These are phyloP conservation scores for Enteromius treurensis DNA, from an alignment of 2,797 vertebrate species.

Conservation along the genomic window DNA sequence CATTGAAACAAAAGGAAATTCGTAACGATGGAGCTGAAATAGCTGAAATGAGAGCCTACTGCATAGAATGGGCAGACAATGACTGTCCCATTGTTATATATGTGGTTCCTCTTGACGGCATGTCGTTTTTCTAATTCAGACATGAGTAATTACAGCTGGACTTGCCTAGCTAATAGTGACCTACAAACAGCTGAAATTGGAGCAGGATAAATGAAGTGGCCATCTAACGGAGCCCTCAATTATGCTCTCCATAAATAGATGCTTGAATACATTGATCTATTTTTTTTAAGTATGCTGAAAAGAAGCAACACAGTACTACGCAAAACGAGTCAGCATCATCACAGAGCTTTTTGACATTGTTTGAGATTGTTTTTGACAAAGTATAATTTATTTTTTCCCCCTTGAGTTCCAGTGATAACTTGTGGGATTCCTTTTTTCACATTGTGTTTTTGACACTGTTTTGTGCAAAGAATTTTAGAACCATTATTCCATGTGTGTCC, in stretches of 20 bases:
- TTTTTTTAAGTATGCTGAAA: conserved; percentile 6
- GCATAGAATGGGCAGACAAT: not conserved
- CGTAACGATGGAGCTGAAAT: not conserved
- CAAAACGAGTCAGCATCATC: conserved; percentile 9
- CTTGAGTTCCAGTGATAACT: not conserved
- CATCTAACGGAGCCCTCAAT: conserved; percentile 58
- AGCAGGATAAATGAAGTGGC: conserved; percentile 61
- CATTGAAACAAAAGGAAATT: not conserved
- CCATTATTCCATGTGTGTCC: not conserved
- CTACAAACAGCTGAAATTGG: conserved; percentile 62
- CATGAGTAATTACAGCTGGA: conserved; percentile 63
- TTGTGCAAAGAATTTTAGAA: not conserved
- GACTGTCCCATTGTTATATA: conserved; percentile 41
- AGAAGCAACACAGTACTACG: not conserved
- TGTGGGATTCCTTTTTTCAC: not conserved
- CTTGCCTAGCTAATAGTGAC: conserved; percentile 61
- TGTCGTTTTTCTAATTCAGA: conserved; percentile 56
- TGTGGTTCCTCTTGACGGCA: conserved; percentile 37
- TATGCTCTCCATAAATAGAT: conserved; percentile 56
- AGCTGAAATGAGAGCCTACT: conserved; percentile 15
- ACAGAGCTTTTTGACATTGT: not conserved
- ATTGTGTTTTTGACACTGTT: not conserved
- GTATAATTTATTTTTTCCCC: not conserved
- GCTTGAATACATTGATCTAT: conserved; percentile 46
- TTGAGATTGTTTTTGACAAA: not conserved